Conservation (phyloP, 1,140 invertebrate species). For the Drosophila tsacasi region DNA sequence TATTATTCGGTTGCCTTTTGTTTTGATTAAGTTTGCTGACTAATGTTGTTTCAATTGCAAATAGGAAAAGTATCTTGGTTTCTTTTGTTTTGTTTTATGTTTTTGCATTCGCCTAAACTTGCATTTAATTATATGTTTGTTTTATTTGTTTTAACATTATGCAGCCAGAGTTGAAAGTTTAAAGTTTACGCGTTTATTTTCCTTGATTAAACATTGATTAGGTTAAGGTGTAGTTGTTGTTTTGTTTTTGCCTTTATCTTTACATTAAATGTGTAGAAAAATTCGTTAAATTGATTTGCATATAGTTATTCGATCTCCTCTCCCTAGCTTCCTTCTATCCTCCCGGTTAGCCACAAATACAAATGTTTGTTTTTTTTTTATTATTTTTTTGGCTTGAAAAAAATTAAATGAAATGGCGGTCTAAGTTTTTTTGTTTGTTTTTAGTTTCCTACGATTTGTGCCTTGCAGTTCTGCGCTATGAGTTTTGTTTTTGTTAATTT, state of each 20-base stretch:
- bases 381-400: slow-evolving; percentile 57
- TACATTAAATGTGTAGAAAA: slow-evolving; percentile 83
- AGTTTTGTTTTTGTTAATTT: slow-evolving; percentile 33
- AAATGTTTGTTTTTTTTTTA: slow-evolving; percentile 20
- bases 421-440: slow-evolving; percentile 42
- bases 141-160: slow-evolving; percentile 33
- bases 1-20: slow-evolving; percentile 74
- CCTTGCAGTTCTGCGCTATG: slow-evolving; percentile 64
- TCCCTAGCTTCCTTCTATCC: slow-evolving; percentile 3
- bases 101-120: slow-evolving; percentile 66
- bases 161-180: slow-evolving; percentile 60
- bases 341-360: slow-evolving; percentile 63
- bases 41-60: slow-evolving; percentile 78
- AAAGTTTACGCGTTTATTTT: slow-evolving; percentile 45
- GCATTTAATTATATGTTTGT: slow-evolving; percentile 35
- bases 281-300: slow-evolving; percentile 83
- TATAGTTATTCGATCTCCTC: slow-evolving; percentile 50
- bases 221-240: slow-evolving; percentile 46
- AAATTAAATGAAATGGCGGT: slow-evolving; percentile 59
- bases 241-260: slow-evolving; percentile 57
- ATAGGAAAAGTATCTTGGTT: slow-evolving; percentile 56
- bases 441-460: slow-evolving; percentile 71
- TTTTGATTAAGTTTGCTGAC: slow-evolving; percentile 77
- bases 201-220: slow-evolving; percentile 68
- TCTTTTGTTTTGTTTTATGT: slow-evolving; percentile 20